phyloP scores from a whole-genome alignment of 2,888 invertebrate species.

The Trichopoda pennipes region DNA sequence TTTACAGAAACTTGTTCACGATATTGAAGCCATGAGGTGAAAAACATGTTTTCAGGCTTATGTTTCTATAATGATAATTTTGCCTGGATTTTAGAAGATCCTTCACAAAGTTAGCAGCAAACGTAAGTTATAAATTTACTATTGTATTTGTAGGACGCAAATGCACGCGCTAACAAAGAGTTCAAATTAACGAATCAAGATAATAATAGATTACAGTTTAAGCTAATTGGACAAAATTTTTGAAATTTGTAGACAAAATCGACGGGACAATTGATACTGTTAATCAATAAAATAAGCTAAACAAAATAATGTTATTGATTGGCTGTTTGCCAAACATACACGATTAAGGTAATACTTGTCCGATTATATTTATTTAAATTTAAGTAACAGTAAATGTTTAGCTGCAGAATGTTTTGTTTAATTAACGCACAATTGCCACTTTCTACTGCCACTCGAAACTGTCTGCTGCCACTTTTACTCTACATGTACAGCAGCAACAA shows the following conservation, averaged over 20 bases:
- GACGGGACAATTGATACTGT: not conserved
- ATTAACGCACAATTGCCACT: constrained; percentile 70
- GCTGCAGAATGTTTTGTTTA: constrained; percentile 62
- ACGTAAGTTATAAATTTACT: not conserved
- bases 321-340: constrained; percentile 52
- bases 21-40: too few relatives aligned
- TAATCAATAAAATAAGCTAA: constrained; percentile 27
- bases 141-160: constrained; percentile 7
- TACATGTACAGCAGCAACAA: constrained; percentile 30
- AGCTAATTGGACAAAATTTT: not conserved
- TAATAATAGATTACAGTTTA: too few relatives aligned
- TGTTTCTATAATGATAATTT: too few relatives aligned
- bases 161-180: constrained; percentile 5
- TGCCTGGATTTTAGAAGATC: too few relatives aligned
- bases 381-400: constrained; percentile 51
- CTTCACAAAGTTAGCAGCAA: not conserved
- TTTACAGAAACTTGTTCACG: too few relatives aligned
- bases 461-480: constrained; percentile 63
- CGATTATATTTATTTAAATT: constrained; percentile 60
- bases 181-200: not conserved
- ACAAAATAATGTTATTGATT: constrained; percentile 44
- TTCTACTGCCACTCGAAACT: constrained; percentile 57
- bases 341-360: constrained; percentile 11
- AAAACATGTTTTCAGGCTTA: too few relatives aligned
- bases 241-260: not conserved